phyloP scores from a whole-genome alignment of 2,888 invertebrate genomes.

The Sphaerophoria rueppellii region DNA sequence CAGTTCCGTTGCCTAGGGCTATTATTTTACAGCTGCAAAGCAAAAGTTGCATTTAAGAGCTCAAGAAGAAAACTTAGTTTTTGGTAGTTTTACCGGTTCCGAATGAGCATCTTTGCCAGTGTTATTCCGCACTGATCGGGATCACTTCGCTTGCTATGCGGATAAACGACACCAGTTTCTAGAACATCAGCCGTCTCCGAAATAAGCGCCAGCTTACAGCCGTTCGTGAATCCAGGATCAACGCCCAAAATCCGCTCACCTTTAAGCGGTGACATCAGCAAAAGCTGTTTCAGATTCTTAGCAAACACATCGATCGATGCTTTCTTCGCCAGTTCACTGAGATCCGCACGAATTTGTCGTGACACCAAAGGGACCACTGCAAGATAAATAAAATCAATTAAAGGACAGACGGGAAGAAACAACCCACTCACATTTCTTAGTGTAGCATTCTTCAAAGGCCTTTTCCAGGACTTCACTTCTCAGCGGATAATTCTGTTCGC shows the following conservation, averaged over 20 bases:
- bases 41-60: too few species aligned
- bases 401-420: not conserved
- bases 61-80: too few species aligned
- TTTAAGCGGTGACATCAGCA: conserved; percentile 91
- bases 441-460: conserved; percentile 85
- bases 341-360: conserved; percentile 87
- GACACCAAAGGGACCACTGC: conserved; percentile 86
- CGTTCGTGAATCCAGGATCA: conserved; percentile 94
- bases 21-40: conserved; percentile 87
- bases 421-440: conserved; percentile 82
- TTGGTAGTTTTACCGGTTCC: conserved; percentile 86
- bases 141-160: conserved; percentile 83
- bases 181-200: conserved; percentile 88
- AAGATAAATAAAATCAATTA: conserved; percentile 36
- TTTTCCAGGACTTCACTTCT: conserved; percentile 82
- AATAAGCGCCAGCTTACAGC: conserved; percentile 94
- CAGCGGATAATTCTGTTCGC: conserved; percentile 79
- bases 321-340: conserved; percentile 90
- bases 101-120: conserved; percentile 83
- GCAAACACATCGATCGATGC: conserved; percentile 94
- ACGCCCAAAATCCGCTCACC: conserved; percentile 91
- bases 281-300: conserved; percentile 91
- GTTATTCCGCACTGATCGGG: conserved; percentile 76
- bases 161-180: conserved; percentile 87
- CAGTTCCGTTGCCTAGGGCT: conserved; percentile 95